These are phyloP conservation scores for Rhombomys opimus DNA, from an alignment of 2,113 vertebrate genomes.

Conservation along the genomic window DNA sequence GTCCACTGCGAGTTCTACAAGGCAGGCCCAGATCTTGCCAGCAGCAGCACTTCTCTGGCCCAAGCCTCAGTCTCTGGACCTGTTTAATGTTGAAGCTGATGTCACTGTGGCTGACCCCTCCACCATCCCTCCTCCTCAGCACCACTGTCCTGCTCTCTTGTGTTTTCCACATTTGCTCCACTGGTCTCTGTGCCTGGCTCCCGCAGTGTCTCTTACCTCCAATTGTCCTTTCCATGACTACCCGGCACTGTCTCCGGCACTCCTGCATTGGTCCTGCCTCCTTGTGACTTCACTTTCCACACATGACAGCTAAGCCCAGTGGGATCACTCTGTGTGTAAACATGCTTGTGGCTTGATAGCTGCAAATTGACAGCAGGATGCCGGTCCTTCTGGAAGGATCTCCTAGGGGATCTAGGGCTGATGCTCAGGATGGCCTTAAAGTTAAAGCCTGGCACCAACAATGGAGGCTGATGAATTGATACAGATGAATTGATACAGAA, in stretches of 20 bases:
- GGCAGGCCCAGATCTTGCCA: background rate
- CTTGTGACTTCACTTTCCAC: background rate
- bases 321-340: background rate
- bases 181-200: background rate
- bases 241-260: background rate
- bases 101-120: slow-evolving; percentile 61
- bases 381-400: background rate
- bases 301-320: background rate
- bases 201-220: background rate
- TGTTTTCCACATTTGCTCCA: background rate
- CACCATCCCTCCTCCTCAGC: slow-evolving; percentile 28
- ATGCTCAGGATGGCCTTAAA: background rate
- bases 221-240: background rate
- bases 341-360: background rate
- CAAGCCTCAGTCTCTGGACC: slow-evolving; percentile 76
- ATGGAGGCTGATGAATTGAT: background rate
- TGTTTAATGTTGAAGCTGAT: slow-evolving; percentile 82
- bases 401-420: background rate
- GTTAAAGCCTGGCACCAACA: background rate
- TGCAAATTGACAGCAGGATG: background rate
- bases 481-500: background rate
- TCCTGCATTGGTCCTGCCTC: no score
- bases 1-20: background rate
- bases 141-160: background rate
- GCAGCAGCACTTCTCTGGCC: slow-evolving; percentile 80